Conservation (phyloP, 2,797 vertebrate species). For the Okamejei kenojei region DNA sequence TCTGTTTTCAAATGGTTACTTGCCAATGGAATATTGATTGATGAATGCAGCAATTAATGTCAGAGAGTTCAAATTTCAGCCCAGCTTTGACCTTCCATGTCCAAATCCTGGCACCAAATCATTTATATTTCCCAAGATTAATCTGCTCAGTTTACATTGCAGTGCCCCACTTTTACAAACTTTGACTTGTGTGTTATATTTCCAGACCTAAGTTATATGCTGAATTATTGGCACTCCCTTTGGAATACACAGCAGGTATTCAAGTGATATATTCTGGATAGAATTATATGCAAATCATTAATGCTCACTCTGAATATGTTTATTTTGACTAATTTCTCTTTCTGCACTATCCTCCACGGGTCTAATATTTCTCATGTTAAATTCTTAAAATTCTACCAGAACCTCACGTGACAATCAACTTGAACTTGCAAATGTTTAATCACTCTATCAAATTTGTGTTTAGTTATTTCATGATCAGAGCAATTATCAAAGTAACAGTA, state of each 20-base stretch:
- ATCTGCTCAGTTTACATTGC: not conserved
- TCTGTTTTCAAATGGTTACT: not conserved
- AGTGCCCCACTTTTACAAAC: not conserved
- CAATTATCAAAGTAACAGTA: not conserved
- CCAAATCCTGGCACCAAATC: not conserved
- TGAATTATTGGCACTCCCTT: not conserved
- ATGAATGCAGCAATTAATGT: not conserved
- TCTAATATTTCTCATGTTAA: not conserved
- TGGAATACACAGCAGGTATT: not conserved
- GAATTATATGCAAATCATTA: not conserved
- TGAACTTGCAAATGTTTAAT: too few relatives aligned
- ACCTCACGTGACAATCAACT: too few relatives aligned
- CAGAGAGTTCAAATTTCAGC: not conserved
- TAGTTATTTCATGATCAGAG: not conserved
- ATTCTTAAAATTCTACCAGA: not conserved
- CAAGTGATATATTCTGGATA: not conserved
- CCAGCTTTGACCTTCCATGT: not conserved
- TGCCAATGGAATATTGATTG: not conserved
- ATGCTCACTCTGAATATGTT: not conserved
- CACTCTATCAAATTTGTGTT: not conserved
- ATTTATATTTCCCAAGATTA: not conserved
- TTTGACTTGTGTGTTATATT: not conserved
- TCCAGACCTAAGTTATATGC: not conserved
- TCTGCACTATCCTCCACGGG: too few relatives aligned
- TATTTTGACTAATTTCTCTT: not conserved